Evolutionary conservation across 2,888 invertebrate species (phyloP).

Genomic region (Eristalis pertinax): DNA sequence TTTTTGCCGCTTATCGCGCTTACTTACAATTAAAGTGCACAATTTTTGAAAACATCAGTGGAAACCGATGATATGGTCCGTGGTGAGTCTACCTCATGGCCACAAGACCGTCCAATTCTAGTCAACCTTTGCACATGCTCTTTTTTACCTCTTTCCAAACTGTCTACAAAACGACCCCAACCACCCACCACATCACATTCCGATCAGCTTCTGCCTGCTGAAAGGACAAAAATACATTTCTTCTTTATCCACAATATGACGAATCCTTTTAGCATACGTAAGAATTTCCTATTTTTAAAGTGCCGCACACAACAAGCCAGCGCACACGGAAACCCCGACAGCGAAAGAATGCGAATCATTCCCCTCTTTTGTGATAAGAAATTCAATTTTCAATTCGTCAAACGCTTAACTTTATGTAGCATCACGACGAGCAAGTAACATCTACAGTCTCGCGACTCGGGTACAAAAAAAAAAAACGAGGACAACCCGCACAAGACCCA

Average conservation of each 20-base stretch:
- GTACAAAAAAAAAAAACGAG: background rate
- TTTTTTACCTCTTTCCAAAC: no score
- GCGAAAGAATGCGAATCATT: background rate
- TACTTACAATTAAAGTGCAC: no score
- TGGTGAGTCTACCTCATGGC: no score
- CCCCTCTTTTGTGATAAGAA: background rate
- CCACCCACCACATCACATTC: no score
- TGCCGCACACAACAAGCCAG: background rate
- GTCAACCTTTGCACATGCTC: no score
- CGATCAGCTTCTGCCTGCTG: background rate
- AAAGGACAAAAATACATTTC: background rate
- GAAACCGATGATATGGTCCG: no score
- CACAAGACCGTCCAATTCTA: no score
- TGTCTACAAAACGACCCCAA: no score
- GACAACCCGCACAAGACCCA: conserved; percentile 22
- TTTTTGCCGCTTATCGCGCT: no score
- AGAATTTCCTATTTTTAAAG: background rate
- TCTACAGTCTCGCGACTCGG: background rate
- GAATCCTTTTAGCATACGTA: background rate
- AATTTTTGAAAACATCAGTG: no score
- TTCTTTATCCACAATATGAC: background rate
- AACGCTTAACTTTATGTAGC: background rate
- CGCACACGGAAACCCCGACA: background rate
- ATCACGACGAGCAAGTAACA: background rate
- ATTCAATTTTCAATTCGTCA: background rate